A percentile compares a stretch with the other conserved stretches of the same genome.
These are phyloP conservation scores for Scalopus aquaticus DNA, from an alignment of 2,113 vertebrate genomes.

Conservation along the genomic window DNA sequence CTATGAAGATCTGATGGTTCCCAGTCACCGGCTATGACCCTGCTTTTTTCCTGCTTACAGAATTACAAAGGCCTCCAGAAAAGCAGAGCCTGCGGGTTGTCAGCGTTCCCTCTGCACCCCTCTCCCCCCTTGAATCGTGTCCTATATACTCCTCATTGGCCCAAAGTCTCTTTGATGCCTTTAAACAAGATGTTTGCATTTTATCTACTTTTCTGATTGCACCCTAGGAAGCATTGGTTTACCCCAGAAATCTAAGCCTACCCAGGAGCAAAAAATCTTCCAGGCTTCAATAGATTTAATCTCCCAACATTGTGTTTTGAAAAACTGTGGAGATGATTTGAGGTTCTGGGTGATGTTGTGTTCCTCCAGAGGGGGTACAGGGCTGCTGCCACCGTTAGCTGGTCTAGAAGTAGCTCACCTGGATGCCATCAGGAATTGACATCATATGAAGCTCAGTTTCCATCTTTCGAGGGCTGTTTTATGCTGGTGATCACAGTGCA, in stretches of 20 bases:
- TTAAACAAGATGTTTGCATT: background rate
- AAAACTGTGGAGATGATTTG: background rate
- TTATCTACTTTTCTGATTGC: background rate
- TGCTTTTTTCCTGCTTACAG: background rate
- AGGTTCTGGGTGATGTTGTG: background rate
- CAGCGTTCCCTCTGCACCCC: background rate
- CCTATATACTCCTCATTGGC: background rate
- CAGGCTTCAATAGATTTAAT: background rate
- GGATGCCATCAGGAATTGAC: background rate
- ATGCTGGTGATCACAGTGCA: background rate
- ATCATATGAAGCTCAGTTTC: background rate
- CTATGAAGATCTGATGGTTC: background rate
- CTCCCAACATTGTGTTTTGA: background rate
- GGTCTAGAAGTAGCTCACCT: background rate
- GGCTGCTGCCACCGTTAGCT: background rate
- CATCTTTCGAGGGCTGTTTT: background rate
- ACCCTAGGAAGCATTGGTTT: too few relatives aligned
- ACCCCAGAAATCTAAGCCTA: background rate
- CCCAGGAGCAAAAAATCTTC: background rate
- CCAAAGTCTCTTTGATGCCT: background rate
- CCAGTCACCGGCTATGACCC: background rate
- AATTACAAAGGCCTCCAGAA: background rate
- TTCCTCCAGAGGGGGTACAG: background rate
- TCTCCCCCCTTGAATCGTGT: background rate
- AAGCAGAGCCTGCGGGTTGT: background rate